Evolutionary conservation across 37 sponge, comb jelly and placozoan species (phyloP), one percentile per base, ranked within the genome.

Genomic region (Halichondria panicea): DNA sequence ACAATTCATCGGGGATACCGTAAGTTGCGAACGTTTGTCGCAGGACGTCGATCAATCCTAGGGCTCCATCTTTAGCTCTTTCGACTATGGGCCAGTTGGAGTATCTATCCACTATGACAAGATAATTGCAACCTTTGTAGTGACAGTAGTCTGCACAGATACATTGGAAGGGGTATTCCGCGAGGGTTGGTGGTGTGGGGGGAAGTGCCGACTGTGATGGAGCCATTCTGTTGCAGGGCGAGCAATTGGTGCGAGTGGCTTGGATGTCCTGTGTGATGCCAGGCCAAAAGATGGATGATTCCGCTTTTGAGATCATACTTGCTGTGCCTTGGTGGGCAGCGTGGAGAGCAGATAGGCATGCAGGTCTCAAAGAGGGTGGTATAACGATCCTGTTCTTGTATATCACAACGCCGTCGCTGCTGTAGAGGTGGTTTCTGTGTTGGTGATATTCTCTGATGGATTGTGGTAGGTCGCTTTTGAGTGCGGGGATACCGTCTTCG

Each of bases 401-500:
- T 43, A 69, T 69, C 4, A 69, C 24, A 24, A 69, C 50, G 33
- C 72, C 55, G 37, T 72, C 72, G 54, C 54, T 69, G 36, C 72
- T 72, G 72, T 72, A 72, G 18, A 72, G 55, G 19, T 72, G 72
- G 21, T 31, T 38, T 57, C 72, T 72, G 37, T 55, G 31, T 53
- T 72, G 72, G 55, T 72, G 72, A 37, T 53, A 72, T 30, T 72
- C 72, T 72, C 72, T 72, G 33, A 72, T 50, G 3, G 43, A 31
- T 43, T 44, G 70, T 38, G 75, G 75, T 24, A 74, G 48, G 24
- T 60, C 62, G 63, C 15, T 41, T 66, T 65, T 77, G 27, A 38
- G 19, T 38, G 65, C 67, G 22, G 78, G 78, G 42, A 77, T 52
- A 38, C 78, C 68, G 25, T 77, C 78, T 35, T 77, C 78, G 54